phyloP scores from a whole-genome alignment of 2,113 vertebrate species.

The Hirundichthys speculiger region DNA sequence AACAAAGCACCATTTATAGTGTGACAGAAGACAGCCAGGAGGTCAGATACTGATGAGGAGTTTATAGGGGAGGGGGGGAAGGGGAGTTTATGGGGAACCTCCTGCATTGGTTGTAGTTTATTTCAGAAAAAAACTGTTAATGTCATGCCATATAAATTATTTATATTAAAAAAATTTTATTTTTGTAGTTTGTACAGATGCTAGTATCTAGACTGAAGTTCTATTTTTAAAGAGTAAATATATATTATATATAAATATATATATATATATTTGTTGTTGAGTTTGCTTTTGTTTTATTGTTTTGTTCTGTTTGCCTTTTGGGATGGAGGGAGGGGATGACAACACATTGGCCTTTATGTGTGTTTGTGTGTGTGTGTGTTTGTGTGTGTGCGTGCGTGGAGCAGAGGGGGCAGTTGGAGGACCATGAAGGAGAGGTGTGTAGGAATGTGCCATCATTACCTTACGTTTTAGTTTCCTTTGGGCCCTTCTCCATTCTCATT shows the following conservation, averaged over 20 bases:
- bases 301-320: constrained; percentile 63
- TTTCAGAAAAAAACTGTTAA: constrained; percentile 81
- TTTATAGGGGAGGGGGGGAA: constrained; percentile 28
- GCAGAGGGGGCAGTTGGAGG: constrained; percentile 62
- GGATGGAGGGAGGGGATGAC: constrained; percentile 33
- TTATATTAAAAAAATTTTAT: constrained; percentile 93
- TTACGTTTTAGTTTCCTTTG: constrained; percentile 62
- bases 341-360: constrained; percentile 58
- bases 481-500: constrained; percentile 68
- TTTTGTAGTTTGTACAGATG: constrained; percentile 96
- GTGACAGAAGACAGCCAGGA: constrained; percentile 54
- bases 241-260: constrained; percentile 92
- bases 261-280: constrained; percentile 84
- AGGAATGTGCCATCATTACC: constrained; percentile 66
- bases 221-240: constrained; percentile 97
- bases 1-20: constrained; percentile 69
- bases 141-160: constrained; percentile 92
- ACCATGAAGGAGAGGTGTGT: constrained; percentile 79
- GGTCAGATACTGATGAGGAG: constrained; percentile 44
- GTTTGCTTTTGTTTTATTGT: constrained; percentile 66
- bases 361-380: neutral
- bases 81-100: constrained; percentile 40
- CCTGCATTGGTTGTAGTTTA: constrained; percentile 82
- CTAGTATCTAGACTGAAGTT: constrained; percentile 90
- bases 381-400: constrained; percentile 22